Evolutionary conservation across 2,797 vertebrate species (phyloP), one percentile per base, ranked within the genome.

Genomic region (Scolopax rusticola): DNA sequence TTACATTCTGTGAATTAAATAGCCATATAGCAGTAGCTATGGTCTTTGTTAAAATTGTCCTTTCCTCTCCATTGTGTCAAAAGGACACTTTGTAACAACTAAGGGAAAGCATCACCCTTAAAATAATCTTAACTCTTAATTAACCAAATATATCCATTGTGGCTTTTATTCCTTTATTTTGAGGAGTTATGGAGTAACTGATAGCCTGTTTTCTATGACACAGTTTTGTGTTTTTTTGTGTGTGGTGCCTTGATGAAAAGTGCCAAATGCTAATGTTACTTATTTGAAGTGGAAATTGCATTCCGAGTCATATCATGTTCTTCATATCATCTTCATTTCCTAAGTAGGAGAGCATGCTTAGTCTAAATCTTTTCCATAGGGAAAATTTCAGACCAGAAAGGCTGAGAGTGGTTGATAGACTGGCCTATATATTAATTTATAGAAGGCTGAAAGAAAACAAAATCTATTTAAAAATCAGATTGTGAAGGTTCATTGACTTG

Each of bases 31-130:
- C 28, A 64, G 18, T 15, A 68, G 57, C 6, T 59, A 4, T 8
- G 2, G 53, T 33, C 84, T 82, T 74, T 86, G 89, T 88, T 96
- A 76, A 84, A 82, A 76, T 61, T 54, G 32, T 79, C 32, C 45
- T 93, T 95, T 91, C 65, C 79, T 94, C 87, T 96, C 78, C 93
- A 87, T 83, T 64, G 68, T 53, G 91, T 85, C 71, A 47, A 70
- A 94, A 85, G 27, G 71, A 24, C n/a, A 76, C 41, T 70, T 73
- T 80, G 23, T 73, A 70, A 33, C 41, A 73, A 84, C 57, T 33
- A 91, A 84, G n/a, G 38, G n/a, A 82, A 79, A 15, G 20, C 45
- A 74, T 45, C 32, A 74, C 36, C 24, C 69, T 88, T 63, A 93
- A 85, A 91, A 85, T 77, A 87, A 67, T 77, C 59, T 80, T 74